phyloP scores from a whole-genome alignment of 2,113 vertebrate species.

The Dromiciops gliroides region DNA sequence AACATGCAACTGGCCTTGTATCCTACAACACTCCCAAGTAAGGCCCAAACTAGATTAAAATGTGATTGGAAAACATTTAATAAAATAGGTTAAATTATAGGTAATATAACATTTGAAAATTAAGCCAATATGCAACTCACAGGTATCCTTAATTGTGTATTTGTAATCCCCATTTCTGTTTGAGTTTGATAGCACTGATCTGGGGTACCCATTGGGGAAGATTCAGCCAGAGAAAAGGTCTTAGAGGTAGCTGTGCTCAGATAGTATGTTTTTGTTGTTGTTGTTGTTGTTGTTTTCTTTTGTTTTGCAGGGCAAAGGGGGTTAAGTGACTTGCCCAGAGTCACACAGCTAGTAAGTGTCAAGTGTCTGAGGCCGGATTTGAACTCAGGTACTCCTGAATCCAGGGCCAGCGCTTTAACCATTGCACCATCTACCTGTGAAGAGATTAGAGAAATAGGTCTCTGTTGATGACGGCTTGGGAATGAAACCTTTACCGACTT shows the following conservation, averaged over 20 bases:
- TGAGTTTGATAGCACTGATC: neutral
- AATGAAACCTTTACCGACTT: neutral
- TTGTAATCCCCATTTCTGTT: neutral
- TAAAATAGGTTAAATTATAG: neutral
- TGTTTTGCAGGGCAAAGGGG: too few relatives aligned
- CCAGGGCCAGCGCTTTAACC: too few relatives aligned
- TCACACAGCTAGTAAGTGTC: too few relatives aligned
- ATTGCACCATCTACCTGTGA: too few relatives aligned
- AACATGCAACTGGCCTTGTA: neutral
- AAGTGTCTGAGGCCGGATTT: too few relatives aligned
- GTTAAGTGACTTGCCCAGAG: too few relatives aligned
- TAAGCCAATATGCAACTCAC: neutral
- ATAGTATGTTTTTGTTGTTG: too few relatives aligned
- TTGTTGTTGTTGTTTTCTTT: too few relatives aligned
- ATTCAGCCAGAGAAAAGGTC: neutral
- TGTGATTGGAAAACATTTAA: neutral
- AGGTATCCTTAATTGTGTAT: neutral
- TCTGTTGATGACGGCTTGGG: neutral
- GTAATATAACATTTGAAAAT: neutral
- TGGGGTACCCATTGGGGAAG: neutral
- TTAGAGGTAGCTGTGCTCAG: neutral
- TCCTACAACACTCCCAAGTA: neutral
- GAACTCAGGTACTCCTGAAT: too few relatives aligned
- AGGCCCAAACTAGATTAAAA: neutral
- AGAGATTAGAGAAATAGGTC: neutral